Conservation (phyloP, 1,140 invertebrate species). For the Anadara kagoshimensis region DNA sequence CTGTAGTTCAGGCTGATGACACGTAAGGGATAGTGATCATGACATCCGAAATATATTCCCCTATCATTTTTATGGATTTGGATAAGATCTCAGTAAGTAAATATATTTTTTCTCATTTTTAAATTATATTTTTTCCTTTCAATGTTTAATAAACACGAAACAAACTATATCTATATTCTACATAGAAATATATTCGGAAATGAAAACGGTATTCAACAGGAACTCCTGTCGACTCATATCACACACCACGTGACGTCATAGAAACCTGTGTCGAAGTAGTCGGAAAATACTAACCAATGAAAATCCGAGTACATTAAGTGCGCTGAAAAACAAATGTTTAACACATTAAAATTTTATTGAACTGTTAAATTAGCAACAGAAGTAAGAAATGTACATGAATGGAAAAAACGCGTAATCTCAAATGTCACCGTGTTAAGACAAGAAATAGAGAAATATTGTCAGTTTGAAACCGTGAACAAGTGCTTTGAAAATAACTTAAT, state of each 20-base stretch:
- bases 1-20: conserved; percentile 43
- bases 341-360: too few species aligned
- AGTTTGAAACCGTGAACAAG: too few species aligned
- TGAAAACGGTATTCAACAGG: conserved; percentile 1
- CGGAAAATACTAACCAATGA: conserved; percentile 19
- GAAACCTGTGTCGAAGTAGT: conserved; percentile 32
- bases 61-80: background rate
- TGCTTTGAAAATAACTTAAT: too few species aligned
- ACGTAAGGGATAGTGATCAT: conserved; percentile 7
- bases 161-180: background rate
- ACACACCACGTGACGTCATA: conserved; percentile 41
- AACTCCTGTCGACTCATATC: conserved; percentile 36
- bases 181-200: background rate
- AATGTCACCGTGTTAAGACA: too few species aligned
- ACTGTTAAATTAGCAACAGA: too few species aligned
- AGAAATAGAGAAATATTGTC: too few species aligned
- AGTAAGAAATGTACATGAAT: too few species aligned
- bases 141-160: background rate
- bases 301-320: conserved; percentile 14
- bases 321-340: too few species aligned
- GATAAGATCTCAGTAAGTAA: background rate
- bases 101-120: too few species aligned
- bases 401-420: too few species aligned
- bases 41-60: conserved; percentile 9
- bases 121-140: too few species aligned